Evolutionary conservation across 2,888 invertebrate genomes (phyloP).

Genomic region (Aradus depressus): DNA sequence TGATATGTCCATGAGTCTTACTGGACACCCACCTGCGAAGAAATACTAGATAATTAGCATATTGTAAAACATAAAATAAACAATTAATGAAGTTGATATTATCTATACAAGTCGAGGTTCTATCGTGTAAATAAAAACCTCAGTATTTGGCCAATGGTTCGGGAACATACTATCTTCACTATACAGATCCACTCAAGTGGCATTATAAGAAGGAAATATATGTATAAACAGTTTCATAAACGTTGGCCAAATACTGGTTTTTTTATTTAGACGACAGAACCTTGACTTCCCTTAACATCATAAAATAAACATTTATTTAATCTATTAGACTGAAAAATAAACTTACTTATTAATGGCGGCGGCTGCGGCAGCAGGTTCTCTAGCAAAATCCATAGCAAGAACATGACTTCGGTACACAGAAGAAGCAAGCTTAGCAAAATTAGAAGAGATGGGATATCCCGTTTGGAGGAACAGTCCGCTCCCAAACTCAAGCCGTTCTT

Average conservation of each 20-base stretch:
- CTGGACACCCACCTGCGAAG: slow-evolving; percentile 45
- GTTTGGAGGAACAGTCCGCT: slow-evolving; percentile 29
- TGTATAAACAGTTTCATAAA: no score
- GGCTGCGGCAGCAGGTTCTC: slow-evolving; percentile 20
- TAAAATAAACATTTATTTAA: no score
- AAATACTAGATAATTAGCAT: neutral
- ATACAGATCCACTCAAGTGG: no score
- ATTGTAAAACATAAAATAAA: neutral
- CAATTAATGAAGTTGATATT: no score
- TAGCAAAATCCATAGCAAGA: slow-evolving; percentile 26
- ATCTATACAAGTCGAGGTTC: no score
- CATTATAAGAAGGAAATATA: no score
- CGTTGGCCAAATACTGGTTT: no score
- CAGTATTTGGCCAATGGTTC: no score
- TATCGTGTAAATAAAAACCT: no score
- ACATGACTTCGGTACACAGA: slow-evolving; percentile 28
- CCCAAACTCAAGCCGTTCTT: slow-evolving; percentile 23
- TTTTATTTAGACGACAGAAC: no score
- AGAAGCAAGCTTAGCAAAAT: slow-evolving; percentile 22
- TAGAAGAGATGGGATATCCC: slow-evolving; percentile 16
- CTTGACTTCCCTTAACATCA: no score
- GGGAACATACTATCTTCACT: no score
- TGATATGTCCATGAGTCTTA: slow-evolving; percentile 51
- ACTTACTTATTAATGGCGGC: slow-evolving; percentile 29
- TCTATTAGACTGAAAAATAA: neutral